Evolutionary conservation across 2,113 vertebrate genomes (phyloP).

Genomic region (Carlito syrichta): DNA sequence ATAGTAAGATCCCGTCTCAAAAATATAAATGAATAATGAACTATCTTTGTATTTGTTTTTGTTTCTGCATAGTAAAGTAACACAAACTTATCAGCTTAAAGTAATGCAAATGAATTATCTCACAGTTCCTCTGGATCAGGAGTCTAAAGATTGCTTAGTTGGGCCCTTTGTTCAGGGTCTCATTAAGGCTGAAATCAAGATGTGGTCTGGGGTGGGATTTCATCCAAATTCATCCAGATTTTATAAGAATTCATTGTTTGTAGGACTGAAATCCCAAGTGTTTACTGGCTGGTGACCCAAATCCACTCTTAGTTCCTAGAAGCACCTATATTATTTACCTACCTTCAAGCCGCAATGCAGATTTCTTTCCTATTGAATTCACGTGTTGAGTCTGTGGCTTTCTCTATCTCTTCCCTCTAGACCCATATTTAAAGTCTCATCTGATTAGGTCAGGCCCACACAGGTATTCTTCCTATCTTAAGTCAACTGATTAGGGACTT

Average conservation of each 20-base stretch:
- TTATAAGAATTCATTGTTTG: neutral
- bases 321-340: neutral
- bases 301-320: neutral
- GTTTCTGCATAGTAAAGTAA: neutral
- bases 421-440: neutral
- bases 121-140: neutral
- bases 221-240: neutral
- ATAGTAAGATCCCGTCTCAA: neutral
- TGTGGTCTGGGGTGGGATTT: neutral
- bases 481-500: neutral
- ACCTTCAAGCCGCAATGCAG: neutral
- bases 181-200: neutral
- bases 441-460: neutral
- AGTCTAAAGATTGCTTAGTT: neutral
- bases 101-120: neutral
- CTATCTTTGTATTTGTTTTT: neutral
- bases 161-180: neutral
- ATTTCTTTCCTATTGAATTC: neutral
- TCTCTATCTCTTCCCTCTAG: neutral
- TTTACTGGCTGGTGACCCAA: neutral
- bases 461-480: neutral
- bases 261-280: neutral
- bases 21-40: neutral
- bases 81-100: neutral
- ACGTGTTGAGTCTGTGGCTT: neutral